Evolutionary conservation across 2,113 vertebrate genomes (phyloP), one percentile per base, ranked within the genome.

Genomic region (Crotalus horridus): DNA sequence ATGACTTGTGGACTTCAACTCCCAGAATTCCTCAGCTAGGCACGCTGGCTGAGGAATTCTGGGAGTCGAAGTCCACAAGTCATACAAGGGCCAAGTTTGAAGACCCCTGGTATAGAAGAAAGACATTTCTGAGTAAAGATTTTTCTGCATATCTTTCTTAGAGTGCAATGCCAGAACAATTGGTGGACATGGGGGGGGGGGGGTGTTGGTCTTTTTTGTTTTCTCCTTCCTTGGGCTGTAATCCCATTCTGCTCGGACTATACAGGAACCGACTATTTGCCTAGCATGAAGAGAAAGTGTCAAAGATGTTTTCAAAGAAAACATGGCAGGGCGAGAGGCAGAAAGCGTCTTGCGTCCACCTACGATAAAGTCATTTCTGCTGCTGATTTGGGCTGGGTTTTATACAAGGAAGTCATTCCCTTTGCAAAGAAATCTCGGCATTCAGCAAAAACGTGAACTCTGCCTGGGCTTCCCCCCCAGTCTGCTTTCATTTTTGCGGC

Each of bases 401-500:
- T 12, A 1, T 17, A 74, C 69, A 8, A 39, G 69, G n/a, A 74
- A 39, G 69, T 8, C n/a, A 39, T 39, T 7, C 2, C 69, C 33
- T 95, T 94, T 91, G 56, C 92, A 94, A 95, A 94, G 23, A 61
- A 53, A 39, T 43, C 74, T 53, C 8, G 13, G 94, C 93, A 95
- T 89, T 86, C 94, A 95, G 93, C 94, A 93, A 91, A 54, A 93
- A 91, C 87, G 64, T 92, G 92, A 95, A 94, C 13, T 64, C 10
- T n/a, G 4, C 92, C 89, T 89, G 89, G 89, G 93, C 93, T 95
- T 95, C 91, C 93, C 93, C 93, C 93, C 91, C 92, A 89, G 89
- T 95, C 96, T 91, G 95, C 95, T 94, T 92, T 94, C 94, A 89
- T 74, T 39, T 51, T 10, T 92, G 94, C 93, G 55, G 85, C 92